These are phyloP conservation scores for Arothron firmamentum DNA, from an alignment of 2,113 vertebrate genomes.

Conservation along the genomic window DNA sequence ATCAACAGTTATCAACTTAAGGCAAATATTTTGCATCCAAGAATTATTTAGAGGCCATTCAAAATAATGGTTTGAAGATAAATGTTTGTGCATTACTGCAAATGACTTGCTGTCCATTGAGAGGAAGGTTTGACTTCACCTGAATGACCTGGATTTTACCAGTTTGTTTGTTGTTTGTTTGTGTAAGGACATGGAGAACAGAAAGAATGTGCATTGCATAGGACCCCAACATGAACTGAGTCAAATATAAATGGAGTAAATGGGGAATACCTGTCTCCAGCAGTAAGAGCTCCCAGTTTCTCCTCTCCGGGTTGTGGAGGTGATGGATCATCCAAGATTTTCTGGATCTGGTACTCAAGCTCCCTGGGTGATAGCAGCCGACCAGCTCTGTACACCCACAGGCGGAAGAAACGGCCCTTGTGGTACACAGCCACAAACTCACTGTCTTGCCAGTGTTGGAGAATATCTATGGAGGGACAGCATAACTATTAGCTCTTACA, in stretches of 20 bases:
- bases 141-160: too few relatives aligned
- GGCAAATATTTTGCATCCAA: too few relatives aligned
- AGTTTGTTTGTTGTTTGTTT: too few relatives aligned
- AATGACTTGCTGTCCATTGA: too few relatives aligned
- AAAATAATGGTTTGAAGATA: too few relatives aligned
- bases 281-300: conserved; percentile 81
- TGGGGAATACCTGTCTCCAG: conserved; percentile 77
- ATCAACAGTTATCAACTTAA: too few relatives aligned
- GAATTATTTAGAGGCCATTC: too few relatives aligned
- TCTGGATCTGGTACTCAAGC: conserved; percentile 83
- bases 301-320: conserved; percentile 77
- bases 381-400: conserved; percentile 78
- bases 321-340: conserved; percentile 79
- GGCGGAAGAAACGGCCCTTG: conserved; percentile 79
- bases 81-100: too few relatives aligned
- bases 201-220: too few relatives aligned
- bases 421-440: conserved; percentile 83
- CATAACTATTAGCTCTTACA: background rate
- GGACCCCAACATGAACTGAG: background rate
- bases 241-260: background rate
- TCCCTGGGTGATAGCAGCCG: conserved; percentile 79
- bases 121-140: too few relatives aligned
- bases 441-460: conserved; percentile 82
- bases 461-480: conserved; percentile 63
- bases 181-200: too few relatives aligned